Conservation (phyloP, 1,140 invertebrate species). For the Hydropsyche tenuis region DNA sequence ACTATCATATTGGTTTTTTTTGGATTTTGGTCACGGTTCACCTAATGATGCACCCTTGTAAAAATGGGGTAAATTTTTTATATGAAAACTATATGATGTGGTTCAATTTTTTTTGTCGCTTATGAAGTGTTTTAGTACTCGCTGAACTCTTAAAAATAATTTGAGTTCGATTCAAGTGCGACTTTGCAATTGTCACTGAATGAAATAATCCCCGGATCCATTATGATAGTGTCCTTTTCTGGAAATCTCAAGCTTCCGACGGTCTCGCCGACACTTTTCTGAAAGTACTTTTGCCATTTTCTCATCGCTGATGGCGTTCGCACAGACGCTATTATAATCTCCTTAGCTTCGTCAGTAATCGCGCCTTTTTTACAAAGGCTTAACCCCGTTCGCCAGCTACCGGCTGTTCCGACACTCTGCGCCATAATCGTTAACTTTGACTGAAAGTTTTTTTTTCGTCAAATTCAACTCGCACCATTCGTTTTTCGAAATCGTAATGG, state of each 20-base stretch:
- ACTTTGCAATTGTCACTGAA: conserved; percentile 7
- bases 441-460: conserved; percentile 4
- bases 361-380: conserved; percentile 35
- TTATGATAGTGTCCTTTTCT: conserved; percentile 22
- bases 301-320: conserved; percentile 26
- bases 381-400: conserved; percentile 6
- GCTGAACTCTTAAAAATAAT: background rate
- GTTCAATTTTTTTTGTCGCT: background rate
- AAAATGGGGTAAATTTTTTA: background rate
- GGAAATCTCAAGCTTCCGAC: no score
- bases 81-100: background rate
- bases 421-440: conserved; percentile 29
- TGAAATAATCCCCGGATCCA: conserved; percentile 22
- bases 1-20: conserved; percentile 10
- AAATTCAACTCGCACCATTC: no score
- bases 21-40: conserved; percentile 13
- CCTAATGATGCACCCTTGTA: conserved; percentile 13
- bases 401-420: conserved; percentile 11
- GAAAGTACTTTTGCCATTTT: conserved; percentile 32
- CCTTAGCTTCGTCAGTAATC: conserved; percentile 38
- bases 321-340: conserved; percentile 44
- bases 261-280: conserved; percentile 15
- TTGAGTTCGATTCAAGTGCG: background rate
- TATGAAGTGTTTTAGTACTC: background rate
- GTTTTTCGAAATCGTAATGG: no score